A percentile compares a stretch with the other conserved stretches of the same genome.
Evolutionary conservation across 1,140 invertebrate genomes (phyloP).

Genomic region (Ceratitis capitata): DNA sequence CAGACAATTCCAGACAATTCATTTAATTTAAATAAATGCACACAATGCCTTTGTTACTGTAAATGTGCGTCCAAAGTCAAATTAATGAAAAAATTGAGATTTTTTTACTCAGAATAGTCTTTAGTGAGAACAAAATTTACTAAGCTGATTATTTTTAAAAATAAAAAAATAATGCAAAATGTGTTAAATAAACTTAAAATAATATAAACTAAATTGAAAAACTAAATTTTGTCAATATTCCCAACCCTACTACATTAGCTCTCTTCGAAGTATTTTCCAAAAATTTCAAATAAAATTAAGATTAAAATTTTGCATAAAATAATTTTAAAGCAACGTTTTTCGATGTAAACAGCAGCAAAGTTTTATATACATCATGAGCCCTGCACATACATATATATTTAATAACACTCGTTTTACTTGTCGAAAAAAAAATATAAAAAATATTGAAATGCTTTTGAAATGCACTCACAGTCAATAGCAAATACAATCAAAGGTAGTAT

Average conservation of each 20-base stretch:
- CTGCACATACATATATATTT: neutral
- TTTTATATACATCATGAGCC: neutral
- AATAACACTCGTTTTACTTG: neutral
- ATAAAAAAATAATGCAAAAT: no score
- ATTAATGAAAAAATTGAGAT: neutral
- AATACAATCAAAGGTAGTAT: neutral
- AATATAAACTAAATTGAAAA: neutral
- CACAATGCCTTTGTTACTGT: neutral
- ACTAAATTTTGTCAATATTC: neutral
- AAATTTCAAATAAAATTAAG: no score
- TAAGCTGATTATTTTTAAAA: no score
- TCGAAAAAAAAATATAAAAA: neutral
- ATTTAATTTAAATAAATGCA: neutral
- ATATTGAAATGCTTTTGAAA: neutral
- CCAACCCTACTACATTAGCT: no score
- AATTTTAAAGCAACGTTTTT: no score
- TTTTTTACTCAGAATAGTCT: neutral
- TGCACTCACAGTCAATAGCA: neutral
- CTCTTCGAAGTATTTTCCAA: no score
- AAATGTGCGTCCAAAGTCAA: neutral
- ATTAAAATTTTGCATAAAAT: neutral
- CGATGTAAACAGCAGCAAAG: neutral
- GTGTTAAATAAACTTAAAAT: no score
- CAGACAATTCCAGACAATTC: neutral
- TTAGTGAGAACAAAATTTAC: no score